Conservation (phyloP, 35 echinoderm and acorn worm species). For the Acanthaster planci region DNA sequence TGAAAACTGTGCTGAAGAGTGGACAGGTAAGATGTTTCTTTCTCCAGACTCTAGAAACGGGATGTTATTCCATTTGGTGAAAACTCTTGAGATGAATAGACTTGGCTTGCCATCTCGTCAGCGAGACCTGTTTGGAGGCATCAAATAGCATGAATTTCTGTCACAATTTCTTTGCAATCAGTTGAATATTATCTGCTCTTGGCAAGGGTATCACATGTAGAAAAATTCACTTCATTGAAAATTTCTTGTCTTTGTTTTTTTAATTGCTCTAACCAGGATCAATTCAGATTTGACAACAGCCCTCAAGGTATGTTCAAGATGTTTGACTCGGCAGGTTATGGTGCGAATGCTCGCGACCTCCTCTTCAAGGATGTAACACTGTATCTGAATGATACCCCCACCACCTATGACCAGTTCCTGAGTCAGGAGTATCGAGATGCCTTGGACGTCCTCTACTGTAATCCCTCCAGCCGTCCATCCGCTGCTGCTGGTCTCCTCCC, state of each 20-base stretch:
- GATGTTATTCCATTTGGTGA: too few species aligned
- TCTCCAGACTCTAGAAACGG: not conserved
- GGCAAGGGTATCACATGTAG: too few species aligned
- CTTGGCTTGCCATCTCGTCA: not conserved
- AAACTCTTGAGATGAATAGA: not conserved
- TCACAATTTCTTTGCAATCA: too few species aligned
- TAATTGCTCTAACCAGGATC: not conserved
- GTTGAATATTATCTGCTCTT: too few species aligned
- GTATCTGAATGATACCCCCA: conserved; percentile 21
- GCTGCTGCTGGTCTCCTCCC: not conserved
- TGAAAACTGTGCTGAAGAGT: conserved; percentile 29
- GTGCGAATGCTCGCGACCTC: conserved; percentile 22
- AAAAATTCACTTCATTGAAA: too few species aligned
- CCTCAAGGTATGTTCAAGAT: conserved; percentile 46
- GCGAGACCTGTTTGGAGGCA: too few species aligned
- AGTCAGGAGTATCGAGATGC: conserved; percentile 54
- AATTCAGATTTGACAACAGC: not conserved
- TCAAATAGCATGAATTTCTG: too few species aligned
- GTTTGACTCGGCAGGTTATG: conserved; percentile 56
- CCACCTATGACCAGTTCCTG: conserved; percentile 55
- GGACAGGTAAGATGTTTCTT: conserved; percentile 55
- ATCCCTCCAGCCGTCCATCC: not conserved
- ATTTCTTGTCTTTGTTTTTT: too few species aligned
- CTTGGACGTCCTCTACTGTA: conserved; percentile 56
- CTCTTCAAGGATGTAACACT: conserved; percentile 86